These are phyloP conservation scores for Habrosyne pyritoides DNA, from an alignment of 2,888 invertebrate genomes.

Conservation along the genomic window DNA sequence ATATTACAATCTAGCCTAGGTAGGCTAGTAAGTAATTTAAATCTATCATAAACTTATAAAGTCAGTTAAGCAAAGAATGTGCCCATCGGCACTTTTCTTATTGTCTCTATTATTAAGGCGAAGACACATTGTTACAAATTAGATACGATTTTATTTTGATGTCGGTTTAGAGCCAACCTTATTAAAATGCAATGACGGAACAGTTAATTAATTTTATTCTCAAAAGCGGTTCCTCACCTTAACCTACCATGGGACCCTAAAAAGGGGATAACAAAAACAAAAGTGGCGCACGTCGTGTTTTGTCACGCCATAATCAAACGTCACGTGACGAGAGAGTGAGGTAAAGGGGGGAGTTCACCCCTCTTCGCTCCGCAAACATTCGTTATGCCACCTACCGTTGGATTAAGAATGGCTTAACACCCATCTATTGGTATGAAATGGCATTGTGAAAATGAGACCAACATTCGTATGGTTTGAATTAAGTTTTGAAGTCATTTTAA, in stretches of 20 bases:
- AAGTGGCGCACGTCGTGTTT: constrained; percentile 58
- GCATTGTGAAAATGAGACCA: not conserved
- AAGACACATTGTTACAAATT: too few species aligned
- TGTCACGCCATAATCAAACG: constrained; percentile 57
- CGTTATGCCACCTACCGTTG: constrained; percentile 44
- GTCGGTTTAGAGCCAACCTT: too few species aligned
- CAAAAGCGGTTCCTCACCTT: constrained; percentile 13
- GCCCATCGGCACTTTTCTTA: too few species aligned
- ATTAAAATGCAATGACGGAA: not conserved
- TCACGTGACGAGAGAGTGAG: constrained; percentile 39
- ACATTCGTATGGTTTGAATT: too few species aligned
- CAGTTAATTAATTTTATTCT: not conserved
- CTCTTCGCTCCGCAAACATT: constrained; percentile 41
- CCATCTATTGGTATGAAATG: constrained; percentile 27
- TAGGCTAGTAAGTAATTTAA: too few species aligned
- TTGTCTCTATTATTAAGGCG: too few species aligned
- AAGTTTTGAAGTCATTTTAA: too few species aligned
- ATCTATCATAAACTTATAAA: too few species aligned
- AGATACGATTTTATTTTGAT: too few species aligned
- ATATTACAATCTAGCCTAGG: too few species aligned
- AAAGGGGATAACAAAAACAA: constrained; percentile 42
- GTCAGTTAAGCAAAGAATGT: too few species aligned
- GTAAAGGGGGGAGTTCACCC: constrained; percentile 26
- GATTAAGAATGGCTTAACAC: constrained; percentile 48
- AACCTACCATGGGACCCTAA: constrained; percentile 27